phyloP scores from a whole-genome alignment of 2,888 invertebrate species.

The Epsilonema sp. region DNA sequence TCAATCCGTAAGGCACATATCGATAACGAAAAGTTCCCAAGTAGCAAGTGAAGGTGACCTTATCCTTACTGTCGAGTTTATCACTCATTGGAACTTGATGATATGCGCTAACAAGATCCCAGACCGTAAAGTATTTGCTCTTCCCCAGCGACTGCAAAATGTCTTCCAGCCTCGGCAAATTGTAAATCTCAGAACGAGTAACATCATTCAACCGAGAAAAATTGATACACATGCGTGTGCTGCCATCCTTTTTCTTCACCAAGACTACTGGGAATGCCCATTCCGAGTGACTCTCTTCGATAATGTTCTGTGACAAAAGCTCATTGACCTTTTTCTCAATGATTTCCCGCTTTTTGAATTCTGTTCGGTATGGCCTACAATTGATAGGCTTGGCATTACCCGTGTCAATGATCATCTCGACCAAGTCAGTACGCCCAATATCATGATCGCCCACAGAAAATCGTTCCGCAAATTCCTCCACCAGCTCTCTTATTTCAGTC shows the following conservation, averaged over 20 bases:
- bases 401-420: no score
- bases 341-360: neutral
- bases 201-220: slow-evolving; percentile 9
- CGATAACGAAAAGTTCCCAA: slow-evolving; percentile 7
- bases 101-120: slow-evolving; percentile 10
- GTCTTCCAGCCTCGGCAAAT: slow-evolving; percentile 7
- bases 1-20: slow-evolving; percentile 10
- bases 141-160: slow-evolving; percentile 7
- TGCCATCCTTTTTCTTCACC: slow-evolving; percentile 7
- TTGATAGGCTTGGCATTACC: no score
- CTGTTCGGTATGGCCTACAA: slow-evolving; percentile 5
- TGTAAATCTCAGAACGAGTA: slow-evolving; percentile 3
- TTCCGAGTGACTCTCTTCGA: neutral
- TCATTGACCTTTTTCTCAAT: neutral
- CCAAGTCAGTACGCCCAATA: no score
- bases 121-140: slow-evolving; percentile 4
- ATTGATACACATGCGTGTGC: slow-evolving; percentile 9
- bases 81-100: slow-evolving; percentile 8
- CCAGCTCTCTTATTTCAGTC: no score
- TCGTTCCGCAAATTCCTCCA: no score
- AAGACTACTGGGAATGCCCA: neutral
- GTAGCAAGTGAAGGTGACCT: slow-evolving; percentile 9
- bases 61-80: neutral
- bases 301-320: neutral
- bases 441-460: no score